Base-by-base conservation (phyloP, 2,888 invertebrate species). In the Epirrhoe alternata region DNA sequence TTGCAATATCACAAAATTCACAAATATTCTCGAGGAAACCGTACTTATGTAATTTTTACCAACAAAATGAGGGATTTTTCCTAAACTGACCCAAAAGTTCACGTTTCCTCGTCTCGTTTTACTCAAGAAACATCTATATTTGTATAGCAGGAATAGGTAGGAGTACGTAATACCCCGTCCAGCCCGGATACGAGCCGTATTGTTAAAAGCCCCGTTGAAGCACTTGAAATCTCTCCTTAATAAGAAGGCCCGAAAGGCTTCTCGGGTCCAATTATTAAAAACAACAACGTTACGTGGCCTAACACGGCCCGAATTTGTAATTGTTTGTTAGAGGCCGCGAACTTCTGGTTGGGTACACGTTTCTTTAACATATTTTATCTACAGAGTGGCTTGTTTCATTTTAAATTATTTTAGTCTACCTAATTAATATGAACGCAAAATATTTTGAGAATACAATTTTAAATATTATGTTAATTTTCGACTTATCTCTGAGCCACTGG, bases 191-290 rank as follows among this genome's bases (percentile, higher is more conserved):
- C n/a, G 55, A 12, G 54, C 42, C 31, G 64, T 71, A 72, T 74
- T 74, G 71, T 72, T 70, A 66, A 52, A 70, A 72, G 69, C 58
- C 66, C 53, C 73, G 70, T 67, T 65, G 79, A 79, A 81, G 79
- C 80, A 77, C 81, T 82, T 78, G 75, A 80, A 84, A 81, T 77
- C 77, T 74, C 76, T 77, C 73, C 78, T 79, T 85, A 85, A 86
- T 84, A 85, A 86, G 83, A 24, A 24, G 78, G 72, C 76, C 74
- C 72, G 75, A 77, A 79, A 76, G 78, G 82, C 77, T 81, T 77
- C 77, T 60, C 64, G 74, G 67, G 75, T 74, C 78, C 83, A 84
- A 85, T 87, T 86, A 86, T 85, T 75, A 85, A 86, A 82, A 84
- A 84, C 82, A 84, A 81, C 83, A 79, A 71, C 61, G 66, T 64